Percentiles rank a stretch among this genome's conserved stretches.
These are phyloP conservation scores for Syngnathus acus DNA, from an alignment of 2,797 vertebrate genomes.

Conservation along the genomic window DNA sequence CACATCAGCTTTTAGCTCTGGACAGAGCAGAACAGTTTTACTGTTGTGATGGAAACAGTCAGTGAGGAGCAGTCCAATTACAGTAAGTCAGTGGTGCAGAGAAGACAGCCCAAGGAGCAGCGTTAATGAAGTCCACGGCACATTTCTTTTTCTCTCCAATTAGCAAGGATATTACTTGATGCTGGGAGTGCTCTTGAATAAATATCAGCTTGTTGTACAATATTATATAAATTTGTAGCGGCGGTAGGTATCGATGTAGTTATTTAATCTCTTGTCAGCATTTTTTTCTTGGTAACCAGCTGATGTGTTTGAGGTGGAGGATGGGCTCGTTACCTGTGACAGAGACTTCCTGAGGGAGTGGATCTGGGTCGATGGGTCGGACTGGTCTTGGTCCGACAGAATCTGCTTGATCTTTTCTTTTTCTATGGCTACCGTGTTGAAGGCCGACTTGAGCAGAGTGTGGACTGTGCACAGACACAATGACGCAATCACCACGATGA, in stretches of 20 bases:
- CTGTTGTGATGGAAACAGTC: slow-evolving; percentile 41
- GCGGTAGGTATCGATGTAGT: no score
- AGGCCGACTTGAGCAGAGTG: slow-evolving; percentile 94
- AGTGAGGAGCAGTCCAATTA: slow-evolving; percentile 51
- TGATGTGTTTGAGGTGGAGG: slow-evolving; percentile 4
- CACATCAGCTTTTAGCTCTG: slow-evolving; percentile 45
- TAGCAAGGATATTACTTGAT: slow-evolving; percentile 35
- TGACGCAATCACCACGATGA: background rate
- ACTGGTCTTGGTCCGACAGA: slow-evolving; percentile 86
- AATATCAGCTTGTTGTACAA: slow-evolving; percentile 4
- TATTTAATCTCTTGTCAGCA: background rate
- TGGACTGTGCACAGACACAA: slow-evolving; percentile 73
- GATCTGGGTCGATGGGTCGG: slow-evolving; percentile 83
- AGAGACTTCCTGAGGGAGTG: slow-evolving; percentile 88
- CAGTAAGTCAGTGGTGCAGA: slow-evolving; percentile 32
- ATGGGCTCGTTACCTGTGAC: slow-evolving; percentile 80
- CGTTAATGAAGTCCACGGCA: slow-evolving; percentile 50
- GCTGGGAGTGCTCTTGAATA: slow-evolving; percentile 12
- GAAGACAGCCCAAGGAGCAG: slow-evolving; percentile 34
- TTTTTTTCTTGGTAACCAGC: background rate
- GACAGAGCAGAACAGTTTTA: slow-evolving; percentile 41
- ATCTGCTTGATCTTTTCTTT: slow-evolving; percentile 98
- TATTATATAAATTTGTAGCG: background rate
- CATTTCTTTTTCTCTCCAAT: slow-evolving; percentile 43
- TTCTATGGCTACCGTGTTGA: slow-evolving; percentile 98